Percentiles rank a stretch among this genome's conserved stretches.
phyloP scores from a whole-genome alignment of 2,888 invertebrate species.

The Enchytraeus crypticus region DNA sequence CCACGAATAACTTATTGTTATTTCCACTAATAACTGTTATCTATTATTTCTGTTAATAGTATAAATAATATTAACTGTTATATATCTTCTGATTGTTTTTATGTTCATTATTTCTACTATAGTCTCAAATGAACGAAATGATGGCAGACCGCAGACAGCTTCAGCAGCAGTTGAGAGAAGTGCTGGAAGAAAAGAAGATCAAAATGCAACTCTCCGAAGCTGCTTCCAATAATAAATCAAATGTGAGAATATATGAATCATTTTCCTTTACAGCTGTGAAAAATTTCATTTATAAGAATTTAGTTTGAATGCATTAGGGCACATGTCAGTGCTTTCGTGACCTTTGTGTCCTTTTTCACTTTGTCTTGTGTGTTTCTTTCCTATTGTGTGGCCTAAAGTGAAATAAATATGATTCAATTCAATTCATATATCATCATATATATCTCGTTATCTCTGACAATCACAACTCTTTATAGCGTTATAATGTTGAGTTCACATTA shows the following conservation, averaged over 20 bases:
- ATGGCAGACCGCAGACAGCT: slow-evolving; percentile 34
- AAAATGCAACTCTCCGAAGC: slow-evolving; percentile 30
- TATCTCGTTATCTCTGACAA: too few species aligned
- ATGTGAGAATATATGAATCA: neutral
- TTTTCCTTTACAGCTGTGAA: neutral
- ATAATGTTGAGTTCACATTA: too few species aligned
- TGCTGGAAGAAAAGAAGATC: slow-evolving; percentile 32
- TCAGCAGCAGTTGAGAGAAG: slow-evolving; percentile 31
- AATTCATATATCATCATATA: neutral
- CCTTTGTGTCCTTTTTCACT: neutral
- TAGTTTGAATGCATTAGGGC: too few species aligned
- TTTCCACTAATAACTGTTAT: too few species aligned
- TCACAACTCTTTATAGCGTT: too few species aligned
- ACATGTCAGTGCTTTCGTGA: too few species aligned
- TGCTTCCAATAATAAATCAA: slow-evolving; percentile 31
- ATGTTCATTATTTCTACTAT: neutral
- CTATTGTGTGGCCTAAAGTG: neutral
- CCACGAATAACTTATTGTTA: too few species aligned
- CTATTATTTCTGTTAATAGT: too few species aligned
- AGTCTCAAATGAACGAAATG: slow-evolving; percentile 34
- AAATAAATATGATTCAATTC: too few species aligned
- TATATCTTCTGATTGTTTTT: neutral
- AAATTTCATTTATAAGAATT: neutral
- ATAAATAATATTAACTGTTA: too few species aligned
- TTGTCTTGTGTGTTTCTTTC: neutral